phyloP scores from a whole-genome alignment of 2,888 invertebrate genomes.

The Philonicus albiceps region DNA sequence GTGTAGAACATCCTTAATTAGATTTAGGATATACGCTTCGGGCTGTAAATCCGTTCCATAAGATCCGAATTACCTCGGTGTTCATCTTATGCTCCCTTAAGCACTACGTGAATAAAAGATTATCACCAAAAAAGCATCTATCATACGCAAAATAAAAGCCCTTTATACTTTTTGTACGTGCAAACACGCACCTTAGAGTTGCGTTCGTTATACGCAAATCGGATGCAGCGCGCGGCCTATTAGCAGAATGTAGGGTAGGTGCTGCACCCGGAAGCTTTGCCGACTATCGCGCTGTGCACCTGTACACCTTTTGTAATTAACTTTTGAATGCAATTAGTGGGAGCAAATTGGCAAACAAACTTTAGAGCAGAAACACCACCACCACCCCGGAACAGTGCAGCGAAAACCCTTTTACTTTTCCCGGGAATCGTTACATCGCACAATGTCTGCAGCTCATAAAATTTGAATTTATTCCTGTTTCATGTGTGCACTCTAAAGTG shows the following conservation, averaged over 20 bases:
- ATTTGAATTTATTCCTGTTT: slow-evolving; percentile 19
- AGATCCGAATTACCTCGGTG: background rate
- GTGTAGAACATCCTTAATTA: background rate
- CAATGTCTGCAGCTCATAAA: slow-evolving; percentile 8
- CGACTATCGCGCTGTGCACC: background rate
- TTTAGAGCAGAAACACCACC: background rate
- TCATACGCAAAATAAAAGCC: background rate
- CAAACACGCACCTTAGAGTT: background rate
- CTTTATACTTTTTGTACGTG: background rate
- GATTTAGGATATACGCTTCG: background rate
- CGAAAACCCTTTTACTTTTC: background rate
- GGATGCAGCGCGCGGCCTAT: background rate
- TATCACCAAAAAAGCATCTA: background rate
- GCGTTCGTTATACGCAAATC: background rate
- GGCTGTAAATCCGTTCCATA: background rate
- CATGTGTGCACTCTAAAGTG: background rate
- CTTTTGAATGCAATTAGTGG: slow-evolving; percentile 27
- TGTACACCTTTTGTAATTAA: slow-evolving; percentile 4
- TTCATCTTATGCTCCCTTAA: background rate
- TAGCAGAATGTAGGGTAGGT: background rate
- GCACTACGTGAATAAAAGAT: background rate
- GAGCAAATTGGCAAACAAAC: slow-evolving; percentile 24
- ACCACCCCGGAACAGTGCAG: background rate
- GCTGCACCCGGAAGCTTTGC: background rate
- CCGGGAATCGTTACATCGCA: slow-evolving; percentile 1